A percentile compares a stretch with the other conserved stretches of the same genome.
These are phyloP conservation scores for Heliconius cydno DNA, from an alignment of 2,888 invertebrate species.

Conservation along the genomic window DNA sequence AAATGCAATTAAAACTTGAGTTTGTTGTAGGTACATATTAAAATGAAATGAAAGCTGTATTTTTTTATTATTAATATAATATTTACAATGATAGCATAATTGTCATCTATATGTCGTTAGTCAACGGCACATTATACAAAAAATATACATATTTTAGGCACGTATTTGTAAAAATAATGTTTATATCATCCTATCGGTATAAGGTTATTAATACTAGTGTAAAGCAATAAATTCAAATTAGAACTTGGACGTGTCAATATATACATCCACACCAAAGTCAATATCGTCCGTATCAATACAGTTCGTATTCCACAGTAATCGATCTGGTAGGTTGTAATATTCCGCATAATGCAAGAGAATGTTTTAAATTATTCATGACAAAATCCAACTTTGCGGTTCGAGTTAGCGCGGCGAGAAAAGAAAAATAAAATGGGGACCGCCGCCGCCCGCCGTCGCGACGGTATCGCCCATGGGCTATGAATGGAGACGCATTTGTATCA, in stretches of 20 bases:
- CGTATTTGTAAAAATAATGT: too few relatives aligned
- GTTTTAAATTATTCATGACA: constrained; percentile 78
- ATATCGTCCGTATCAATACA: too few relatives aligned
- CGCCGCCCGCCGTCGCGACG: constrained; percentile 53
- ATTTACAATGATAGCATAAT: too few relatives aligned
- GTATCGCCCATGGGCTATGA: constrained; percentile 46
- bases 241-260: constrained; percentile 7
- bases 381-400: constrained; percentile 68
- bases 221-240: neutral
- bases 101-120: too few relatives aligned
- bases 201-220: too few relatives aligned
- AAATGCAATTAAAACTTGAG: neutral
- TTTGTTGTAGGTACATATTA: neutral
- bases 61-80: too few relatives aligned
- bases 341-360: constrained; percentile 62
- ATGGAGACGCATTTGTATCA: constrained; percentile 51
- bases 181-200: too few relatives aligned
- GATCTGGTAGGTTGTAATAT: constrained; percentile 56
- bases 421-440: constrained; percentile 63
- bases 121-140: too few relatives aligned
- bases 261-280: constrained; percentile 28
- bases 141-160: too few relatives aligned
- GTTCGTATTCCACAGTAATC: constrained; percentile 36
- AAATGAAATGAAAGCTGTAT: neutral
- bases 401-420: constrained; percentile 59